Evolutionary conservation across 2,113 vertebrate species (phyloP).

Genomic region (Gobiocypris rarus): DNA sequence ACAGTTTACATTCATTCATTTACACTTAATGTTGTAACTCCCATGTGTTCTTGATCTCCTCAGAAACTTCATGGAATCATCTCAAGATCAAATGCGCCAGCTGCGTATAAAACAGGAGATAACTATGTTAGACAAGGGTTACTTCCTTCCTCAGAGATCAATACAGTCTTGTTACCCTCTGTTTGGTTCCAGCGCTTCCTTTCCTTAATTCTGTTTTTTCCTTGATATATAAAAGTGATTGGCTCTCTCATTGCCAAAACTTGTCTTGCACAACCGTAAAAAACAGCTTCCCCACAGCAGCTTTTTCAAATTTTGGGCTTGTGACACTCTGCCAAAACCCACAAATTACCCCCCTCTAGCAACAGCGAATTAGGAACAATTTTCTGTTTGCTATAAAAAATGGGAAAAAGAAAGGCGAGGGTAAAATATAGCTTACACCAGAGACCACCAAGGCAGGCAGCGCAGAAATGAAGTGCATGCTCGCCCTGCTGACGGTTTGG

Average conservation of each 20-base stretch:
- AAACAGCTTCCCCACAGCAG: conserved; percentile 76
- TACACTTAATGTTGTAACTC: conserved; percentile 23
- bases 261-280: conserved; percentile 64
- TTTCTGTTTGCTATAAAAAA: conserved; percentile 83
- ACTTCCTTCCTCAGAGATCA: conserved; percentile 34
- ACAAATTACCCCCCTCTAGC: conserved; percentile 84
- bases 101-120: conserved; percentile 17
- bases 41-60: conserved; percentile 26
- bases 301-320: conserved; percentile 84
- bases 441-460: conserved; percentile 80
- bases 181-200: conserved; percentile 44
- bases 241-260: conserved; percentile 58
- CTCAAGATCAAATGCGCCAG: conserved; percentile 21
- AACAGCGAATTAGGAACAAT: conserved; percentile 85
- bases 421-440: conserved; percentile 80
- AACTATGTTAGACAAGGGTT: conserved; percentile 52
- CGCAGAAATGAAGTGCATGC: conserved; percentile 68
- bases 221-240: conserved; percentile 50
- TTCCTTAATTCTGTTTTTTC: conserved; percentile 50
- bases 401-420: conserved; percentile 72
- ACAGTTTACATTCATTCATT: conserved; percentile 14
- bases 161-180: conserved; percentile 20
- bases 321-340: conserved; percentile 81
- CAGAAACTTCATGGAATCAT: neutral
- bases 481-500: conserved; percentile 74